Evolutionary conservation across 2,888 invertebrate genomes (phyloP), one percentile per base, ranked within the genome.

Genomic region (Perizoma flavofasciatum): DNA sequence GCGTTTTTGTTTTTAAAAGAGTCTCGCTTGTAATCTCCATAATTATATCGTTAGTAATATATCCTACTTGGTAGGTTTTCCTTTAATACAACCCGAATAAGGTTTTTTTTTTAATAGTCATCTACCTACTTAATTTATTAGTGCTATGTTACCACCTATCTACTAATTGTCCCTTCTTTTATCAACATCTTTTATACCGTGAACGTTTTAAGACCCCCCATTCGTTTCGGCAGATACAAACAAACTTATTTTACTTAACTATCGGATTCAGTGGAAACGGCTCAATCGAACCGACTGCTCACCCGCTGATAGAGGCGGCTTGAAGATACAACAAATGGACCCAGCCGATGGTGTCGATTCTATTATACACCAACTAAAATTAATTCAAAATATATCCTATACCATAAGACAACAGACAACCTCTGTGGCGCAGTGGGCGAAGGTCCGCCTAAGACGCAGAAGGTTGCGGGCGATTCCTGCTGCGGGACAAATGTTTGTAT

Each of bases 211-310:
- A 61, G 85, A 83, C 85, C 85, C 78, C 84, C 86, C 84, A 80
- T 77, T 72, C 70, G 72, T 66, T 75, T 77, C 81, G 84, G 82
- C 75, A 69, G 75, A 69, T 72, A 74, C 72, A 71, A 73, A 81
- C 84, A 79, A 76, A 76, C 74, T 75, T 72, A 61, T 53, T 67
- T 75, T 70, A 74, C 77, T 78, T 77, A 72, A 75, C 71, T 80
- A 77, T 75, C 70, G 74, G 72, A 76, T 83, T 85, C 78, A 68
- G 74, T 75, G 71, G 83, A 86, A 85, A 79, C 74, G 72, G 72
- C 77, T 88, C 86, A 87, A 88, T 85, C 77, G 81, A 5, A 63
- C 88, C 87, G 88, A 79, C 71, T 66, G 72, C 73, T 67, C 79
- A 71, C 83, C 84, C 71, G 82, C 83, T 82, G 83, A 69, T 76